Conservation (phyloP, 2,797 vertebrate species). For the Falco cherrug region DNA sequence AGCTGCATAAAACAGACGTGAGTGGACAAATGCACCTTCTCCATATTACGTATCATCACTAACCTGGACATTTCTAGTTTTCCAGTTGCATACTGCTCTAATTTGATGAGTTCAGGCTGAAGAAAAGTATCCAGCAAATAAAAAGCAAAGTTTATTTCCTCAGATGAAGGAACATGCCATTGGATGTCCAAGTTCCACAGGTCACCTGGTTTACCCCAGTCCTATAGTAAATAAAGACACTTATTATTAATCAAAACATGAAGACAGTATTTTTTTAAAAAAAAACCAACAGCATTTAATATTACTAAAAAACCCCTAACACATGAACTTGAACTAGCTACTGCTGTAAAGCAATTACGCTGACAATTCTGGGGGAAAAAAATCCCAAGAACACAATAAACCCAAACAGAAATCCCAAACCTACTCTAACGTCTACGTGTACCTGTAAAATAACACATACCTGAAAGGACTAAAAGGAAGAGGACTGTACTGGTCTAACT, state of each 20-base stretch:
- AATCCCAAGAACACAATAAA: neutral
- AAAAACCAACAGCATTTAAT: neutral
- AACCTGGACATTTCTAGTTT: slow-evolving; percentile 92
- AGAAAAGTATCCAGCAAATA: slow-evolving; percentile 92
- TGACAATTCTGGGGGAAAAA: neutral
- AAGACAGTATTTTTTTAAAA: neutral
- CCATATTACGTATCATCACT: neutral
- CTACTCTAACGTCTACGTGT: neutral
- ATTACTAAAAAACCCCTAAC: neutral
- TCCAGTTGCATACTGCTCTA: slow-evolving; percentile 85
- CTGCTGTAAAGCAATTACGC: neutral
- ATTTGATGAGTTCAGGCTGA: slow-evolving; percentile 89
- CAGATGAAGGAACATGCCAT: slow-evolving; percentile 92
- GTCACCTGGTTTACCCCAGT: slow-evolving; percentile 96
- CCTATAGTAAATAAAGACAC: slow-evolving; percentile 75
- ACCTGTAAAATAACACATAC: neutral
- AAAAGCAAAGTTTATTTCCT: slow-evolving; percentile 88
- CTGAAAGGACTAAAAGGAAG: neutral
- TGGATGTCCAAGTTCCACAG: slow-evolving; percentile 91
- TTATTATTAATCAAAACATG: neutral
- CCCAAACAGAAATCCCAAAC: neutral
- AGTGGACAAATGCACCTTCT: neutral
- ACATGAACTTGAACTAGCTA: neutral
- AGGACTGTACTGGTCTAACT: neutral
- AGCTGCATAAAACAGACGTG: neutral